Percentiles rank a stretch among this genome's conserved stretches.
Conservation (phyloP, 2,113 vertebrate genomes). For the crab-eating macaque (Macaca fascicularis) region T2T-MFA8v1.1 NC_088378.1:168193501-168194000, state of each 20-base stretch:
- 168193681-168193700: neutral
- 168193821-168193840: neutral
- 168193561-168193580: neutral
- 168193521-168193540: neutral
- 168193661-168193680: neutral
- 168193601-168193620: neutral
- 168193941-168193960: neutral
- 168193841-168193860: neutral
- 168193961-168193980: neutral
- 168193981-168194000: neutral
- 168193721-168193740: neutral
- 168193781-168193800: neutral
- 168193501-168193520: neutral
- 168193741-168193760: neutral
- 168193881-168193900: neutral
- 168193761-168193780: neutral
- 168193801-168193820: neutral
- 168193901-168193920: neutral
- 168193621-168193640: neutral
- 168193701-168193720: neutral
- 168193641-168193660: neutral
- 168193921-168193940: accelerated
- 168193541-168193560: neutral
- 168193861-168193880: neutral
- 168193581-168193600: neutral